phyloP scores from a whole-genome alignment of 64 coral and sea anemone genomes.

The Catalaphyllia jardinei region DNA sequence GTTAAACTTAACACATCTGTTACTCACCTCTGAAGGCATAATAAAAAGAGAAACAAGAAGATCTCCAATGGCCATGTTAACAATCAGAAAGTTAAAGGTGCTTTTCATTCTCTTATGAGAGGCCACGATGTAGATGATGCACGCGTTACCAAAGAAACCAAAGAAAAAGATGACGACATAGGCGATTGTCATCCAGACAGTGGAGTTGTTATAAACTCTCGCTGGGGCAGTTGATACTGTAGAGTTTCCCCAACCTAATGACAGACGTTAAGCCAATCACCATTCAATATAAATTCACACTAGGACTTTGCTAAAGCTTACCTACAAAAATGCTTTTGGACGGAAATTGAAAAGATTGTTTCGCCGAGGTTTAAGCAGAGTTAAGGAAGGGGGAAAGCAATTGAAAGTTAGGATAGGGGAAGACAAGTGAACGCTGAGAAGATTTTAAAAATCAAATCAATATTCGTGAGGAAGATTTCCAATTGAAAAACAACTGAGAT shows the following conservation, averaged over 20 bases:
- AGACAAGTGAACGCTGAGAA: not conserved
- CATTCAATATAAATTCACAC: too few relatives aligned
- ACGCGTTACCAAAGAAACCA: conserved; percentile 54
- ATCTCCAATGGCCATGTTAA: conserved; percentile 74
- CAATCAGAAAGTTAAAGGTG: conserved; percentile 68
- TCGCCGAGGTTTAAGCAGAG: too few relatives aligned
- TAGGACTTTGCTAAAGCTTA: too few relatives aligned
- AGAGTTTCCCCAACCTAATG: not conserved
- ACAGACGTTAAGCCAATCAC: not conserved
- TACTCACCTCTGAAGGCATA: conserved; percentile 59
- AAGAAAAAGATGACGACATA: conserved; percentile 45
- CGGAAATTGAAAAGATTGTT: too few relatives aligned
- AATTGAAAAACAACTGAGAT: not conserved
- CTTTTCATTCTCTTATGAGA: conserved; percentile 60
- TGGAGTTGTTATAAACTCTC: not conserved
- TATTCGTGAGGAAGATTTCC: not conserved
- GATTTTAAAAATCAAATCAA: not conserved
- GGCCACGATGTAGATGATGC: conserved; percentile 58
- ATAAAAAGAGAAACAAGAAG: conserved; percentile 56
- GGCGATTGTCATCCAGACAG: conserved; percentile 38
- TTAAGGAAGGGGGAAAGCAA: too few relatives aligned
- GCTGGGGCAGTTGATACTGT: not conserved
- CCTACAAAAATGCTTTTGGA: too few relatives aligned
- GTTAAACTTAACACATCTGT: too few relatives aligned
- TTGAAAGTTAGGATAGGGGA: not conserved